phyloP scores from a whole-genome alignment of 1,140 invertebrate species.

The Penaeus indicus region DNA sequence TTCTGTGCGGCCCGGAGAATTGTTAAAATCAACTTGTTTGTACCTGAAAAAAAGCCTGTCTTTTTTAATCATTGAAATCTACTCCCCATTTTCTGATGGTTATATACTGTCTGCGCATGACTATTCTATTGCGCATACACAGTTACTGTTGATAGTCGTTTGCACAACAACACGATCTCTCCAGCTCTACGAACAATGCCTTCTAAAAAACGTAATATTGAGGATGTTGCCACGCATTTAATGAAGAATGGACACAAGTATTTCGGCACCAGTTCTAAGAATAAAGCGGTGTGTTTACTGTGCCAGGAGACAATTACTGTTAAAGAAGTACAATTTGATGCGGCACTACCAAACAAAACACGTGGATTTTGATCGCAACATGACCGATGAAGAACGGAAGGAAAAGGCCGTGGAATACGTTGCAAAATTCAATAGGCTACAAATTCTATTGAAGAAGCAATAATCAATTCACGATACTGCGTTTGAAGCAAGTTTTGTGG shows the following conservation, averaged over 20 bases:
- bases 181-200: conserved; percentile 3
- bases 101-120: too few species aligned
- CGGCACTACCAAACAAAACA: background rate
- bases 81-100: too few species aligned
- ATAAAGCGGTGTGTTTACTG: background rate
- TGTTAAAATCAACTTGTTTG: background rate
- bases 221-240: background rate
- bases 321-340: background rate
- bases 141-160: conserved; percentile 1
- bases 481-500: too few species aligned
- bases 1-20: background rate
- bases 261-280: background rate
- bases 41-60: too few species aligned
- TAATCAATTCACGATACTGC: too few species aligned
- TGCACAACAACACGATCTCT: conserved; percentile 35
- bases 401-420: background rate
- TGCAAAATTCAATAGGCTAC: too few species aligned
- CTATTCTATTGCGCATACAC: too few species aligned
- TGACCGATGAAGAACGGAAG: background rate
- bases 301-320: background rate
- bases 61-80: too few species aligned
- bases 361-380: background rate
- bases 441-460: too few species aligned
- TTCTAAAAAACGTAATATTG: background rate
- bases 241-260: background rate